Base-by-base conservation (phyloP, 2,888 invertebrate genomes). In the Xestia rhomboidea region DNA sequence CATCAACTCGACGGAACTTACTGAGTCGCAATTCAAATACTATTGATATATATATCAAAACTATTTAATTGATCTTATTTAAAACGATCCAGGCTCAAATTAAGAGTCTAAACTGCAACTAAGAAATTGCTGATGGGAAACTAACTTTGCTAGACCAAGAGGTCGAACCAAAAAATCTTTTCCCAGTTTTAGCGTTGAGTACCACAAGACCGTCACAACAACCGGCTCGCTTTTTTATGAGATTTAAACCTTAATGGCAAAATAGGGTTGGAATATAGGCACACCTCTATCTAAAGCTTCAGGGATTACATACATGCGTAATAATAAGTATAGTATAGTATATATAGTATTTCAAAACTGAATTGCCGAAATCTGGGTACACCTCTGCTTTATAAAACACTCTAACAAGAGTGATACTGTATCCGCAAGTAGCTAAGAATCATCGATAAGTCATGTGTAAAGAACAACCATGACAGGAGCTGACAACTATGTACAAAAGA, bases 11-110 rank as follows among this genome's bases (percentile, higher is more conserved):
- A 24, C 24, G 13, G 57, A 51, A 51, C 68, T 41, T 8, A 8
- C 68, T 27, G 57, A 51, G 44, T 54, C 68, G 44, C 15, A 66
- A 44, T 44, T 73, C 64, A 27, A 79, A 68, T 41, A 68, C 44
- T 30, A 30, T 79, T 44, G 8, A 38, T 54, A 38, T 24, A 38
- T 24, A 38, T n/a, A 51, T 6, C 1, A 2, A 15, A 54, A 27
- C 27, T 21, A 34, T 8, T 68, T 18, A 27, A 54, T 51, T 24
- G 27, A 30, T 46, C 11, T 54, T 70, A 30, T 71, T 79, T 15
- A 30, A 63, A 63, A 49, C 38, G 44, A 38, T 60, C 8, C 41
- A 6, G n/a, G 15, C n/a, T n/a, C 27, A 30, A 41, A 15, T 13
- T 41, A 10, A 0, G 27, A 24, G 5, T 24, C 27, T 10, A 30